Percentiles rank a stretch among this genome's conserved stretches.
Evolutionary conservation across 2,797 vertebrate genomes (phyloP).

Genomic region (Rousettus madagascariensis): DNA sequence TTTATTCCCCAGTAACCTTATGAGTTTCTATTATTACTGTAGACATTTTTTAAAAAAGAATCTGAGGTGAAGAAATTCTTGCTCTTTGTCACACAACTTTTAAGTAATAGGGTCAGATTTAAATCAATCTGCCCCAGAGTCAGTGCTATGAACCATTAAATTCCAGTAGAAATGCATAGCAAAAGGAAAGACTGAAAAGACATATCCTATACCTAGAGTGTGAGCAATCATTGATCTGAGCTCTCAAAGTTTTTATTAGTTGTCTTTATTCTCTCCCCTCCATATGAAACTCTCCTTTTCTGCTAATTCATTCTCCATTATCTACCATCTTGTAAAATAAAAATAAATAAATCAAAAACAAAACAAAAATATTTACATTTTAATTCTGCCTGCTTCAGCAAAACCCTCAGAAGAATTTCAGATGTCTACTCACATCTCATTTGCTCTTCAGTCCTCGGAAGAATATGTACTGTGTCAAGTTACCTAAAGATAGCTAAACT

Average conservation of each 20-base stretch:
- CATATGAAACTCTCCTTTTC: not conserved
- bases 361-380: not conserved
- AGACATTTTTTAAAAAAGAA: slow-evolving; percentile 27
- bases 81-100: not conserved
- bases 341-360: not conserved
- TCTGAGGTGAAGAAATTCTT: not conserved
- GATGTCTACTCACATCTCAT: not conserved
- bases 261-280: not conserved
- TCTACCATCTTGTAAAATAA: not conserved
- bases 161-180: not conserved
- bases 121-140: not conserved
- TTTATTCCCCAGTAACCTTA: not conserved
- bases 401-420: not conserved
- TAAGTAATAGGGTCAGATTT: not conserved
- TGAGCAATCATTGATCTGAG: not conserved
- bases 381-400: not conserved
- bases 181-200: not conserved
- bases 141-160: not conserved
- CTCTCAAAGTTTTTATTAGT: not conserved
- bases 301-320: not conserved
- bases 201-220: not conserved
- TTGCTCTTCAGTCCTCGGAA: not conserved
- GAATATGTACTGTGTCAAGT: not conserved
- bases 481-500: not conserved
- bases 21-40: not conserved